Evolutionary conservation across 1,140 invertebrate genomes (phyloP).

Genomic region (Lasioglossum baleicum): DNA sequence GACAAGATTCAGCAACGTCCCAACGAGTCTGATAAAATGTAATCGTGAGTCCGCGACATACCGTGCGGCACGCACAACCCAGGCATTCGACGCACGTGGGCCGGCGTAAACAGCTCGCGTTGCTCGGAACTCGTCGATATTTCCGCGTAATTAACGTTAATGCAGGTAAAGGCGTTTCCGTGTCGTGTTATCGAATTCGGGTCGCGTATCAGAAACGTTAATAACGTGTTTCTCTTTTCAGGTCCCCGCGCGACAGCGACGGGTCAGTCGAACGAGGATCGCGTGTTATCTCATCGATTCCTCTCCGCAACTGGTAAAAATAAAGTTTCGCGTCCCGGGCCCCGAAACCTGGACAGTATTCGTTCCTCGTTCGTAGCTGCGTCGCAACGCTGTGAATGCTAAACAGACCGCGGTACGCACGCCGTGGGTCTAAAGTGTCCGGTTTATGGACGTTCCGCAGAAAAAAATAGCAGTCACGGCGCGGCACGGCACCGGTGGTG

Average conservation of each 20-base stretch:
- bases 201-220: slow-evolving; percentile 20
- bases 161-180: slow-evolving; percentile 32
- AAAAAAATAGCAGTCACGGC: slow-evolving; percentile 62
- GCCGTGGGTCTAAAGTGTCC: slow-evolving; percentile 69
- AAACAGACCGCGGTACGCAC: slow-evolving; percentile 55
- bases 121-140: not conserved
- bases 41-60: not conserved
- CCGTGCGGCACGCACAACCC: not conserved
- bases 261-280: no score
- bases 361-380: slow-evolving; percentile 47
- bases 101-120: not conserved
- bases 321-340: slow-evolving; percentile 43
- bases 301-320: slow-evolving; percentile 49
- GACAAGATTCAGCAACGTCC: not conserved
- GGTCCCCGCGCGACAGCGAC: no score
- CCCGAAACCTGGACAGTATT: slow-evolving; percentile 46
- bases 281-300: slow-evolving; percentile 50
- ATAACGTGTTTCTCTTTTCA: not conserved
- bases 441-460: slow-evolving; percentile 68
- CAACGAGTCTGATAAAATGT: not conserved
- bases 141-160: not conserved
- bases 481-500: slow-evolving; percentile 7
- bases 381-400: slow-evolving; percentile 64
- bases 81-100: not conserved
- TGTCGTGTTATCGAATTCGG: slow-evolving; percentile 26